A percentile compares a stretch with the other conserved stretches of the same genome.
These are phyloP conservation scores for Allolobophora icterica DNA, from an alignment of 2,888 invertebrate species.

Conservation along the genomic window DNA sequence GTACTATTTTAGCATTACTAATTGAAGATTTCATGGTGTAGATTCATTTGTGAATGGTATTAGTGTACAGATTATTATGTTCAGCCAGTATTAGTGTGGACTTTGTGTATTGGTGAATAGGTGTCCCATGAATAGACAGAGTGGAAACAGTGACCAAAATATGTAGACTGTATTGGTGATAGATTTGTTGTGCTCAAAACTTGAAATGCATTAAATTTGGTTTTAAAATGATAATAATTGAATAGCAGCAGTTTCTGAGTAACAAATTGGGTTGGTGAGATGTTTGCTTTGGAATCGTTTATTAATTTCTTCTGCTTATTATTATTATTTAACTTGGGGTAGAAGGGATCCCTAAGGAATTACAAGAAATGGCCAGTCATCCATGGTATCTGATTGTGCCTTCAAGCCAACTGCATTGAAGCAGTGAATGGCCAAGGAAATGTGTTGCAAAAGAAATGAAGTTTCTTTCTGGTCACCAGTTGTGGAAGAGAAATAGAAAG, in stretches of 20 bases:
- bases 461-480: background rate
- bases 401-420: background rate
- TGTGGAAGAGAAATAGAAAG: background rate
- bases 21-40: background rate
- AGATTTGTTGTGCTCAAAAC: slow-evolving; percentile 9
- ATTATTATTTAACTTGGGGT: no score
- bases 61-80: background rate
- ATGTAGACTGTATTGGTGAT: background rate
- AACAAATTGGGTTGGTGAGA: background rate
- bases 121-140: background rate
- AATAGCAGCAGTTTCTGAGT: background rate
- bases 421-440: background rate
- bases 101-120: background rate
- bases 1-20: background rate
- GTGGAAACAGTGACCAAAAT: background rate
- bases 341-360: no score
- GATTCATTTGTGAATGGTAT: slow-evolving; percentile 1
- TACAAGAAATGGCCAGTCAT: background rate
- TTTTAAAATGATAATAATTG: background rate
- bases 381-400: background rate
- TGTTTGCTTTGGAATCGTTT: no score
- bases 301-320: no score
- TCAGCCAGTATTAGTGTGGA: background rate
- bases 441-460: background rate
- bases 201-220: background rate